phyloP scores from a whole-genome alignment of 2,888 invertebrate species.

The Miltochrista miniata region DNA sequence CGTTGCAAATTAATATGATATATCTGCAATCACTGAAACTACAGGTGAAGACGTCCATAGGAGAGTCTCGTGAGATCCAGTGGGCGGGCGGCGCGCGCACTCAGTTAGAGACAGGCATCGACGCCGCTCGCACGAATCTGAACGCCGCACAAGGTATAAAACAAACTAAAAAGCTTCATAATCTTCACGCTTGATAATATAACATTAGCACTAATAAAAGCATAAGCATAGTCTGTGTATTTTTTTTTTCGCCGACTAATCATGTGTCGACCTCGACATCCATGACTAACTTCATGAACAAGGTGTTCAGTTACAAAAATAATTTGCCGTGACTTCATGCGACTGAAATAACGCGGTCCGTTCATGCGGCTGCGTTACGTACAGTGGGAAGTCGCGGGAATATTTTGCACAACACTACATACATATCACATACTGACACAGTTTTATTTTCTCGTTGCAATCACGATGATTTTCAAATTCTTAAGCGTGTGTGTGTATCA shows the following conservation, averaged over 20 bases:
- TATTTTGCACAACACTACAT: slow-evolving; percentile 27
- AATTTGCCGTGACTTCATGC: slow-evolving; percentile 73
- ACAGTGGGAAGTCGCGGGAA: slow-evolving; percentile 23
- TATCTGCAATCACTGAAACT: slow-evolving; percentile 58
- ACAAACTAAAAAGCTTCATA: slow-evolving; percentile 43
- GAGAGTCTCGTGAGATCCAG: slow-evolving; percentile 46
- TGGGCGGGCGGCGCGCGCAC: slow-evolving; percentile 64
- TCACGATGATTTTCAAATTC: background rate
- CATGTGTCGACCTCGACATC: slow-evolving; percentile 65
- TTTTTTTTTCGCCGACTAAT: slow-evolving; percentile 61
- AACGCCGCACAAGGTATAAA: slow-evolving; percentile 78
- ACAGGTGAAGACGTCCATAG: slow-evolving; percentile 65
- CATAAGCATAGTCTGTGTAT: slow-evolving; percentile 52
- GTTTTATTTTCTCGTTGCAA: too few relatives aligned
- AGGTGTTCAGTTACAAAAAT: slow-evolving; percentile 74
- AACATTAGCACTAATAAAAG: slow-evolving; percentile 77
- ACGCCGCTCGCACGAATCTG: slow-evolving; percentile 80
- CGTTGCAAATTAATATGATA: slow-evolving; percentile 38
- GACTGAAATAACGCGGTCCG: slow-evolving; percentile 69
- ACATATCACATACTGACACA: background rate
- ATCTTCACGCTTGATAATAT: slow-evolving; percentile 61
- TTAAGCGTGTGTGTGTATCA: too few relatives aligned
- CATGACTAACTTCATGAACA: slow-evolving; percentile 71
- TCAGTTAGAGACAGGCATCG: slow-evolving; percentile 79
- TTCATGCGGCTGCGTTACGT: slow-evolving; percentile 39